phyloP scores from a whole-genome alignment of 2,113 vertebrate species.

The Uria lomvia region DNA sequence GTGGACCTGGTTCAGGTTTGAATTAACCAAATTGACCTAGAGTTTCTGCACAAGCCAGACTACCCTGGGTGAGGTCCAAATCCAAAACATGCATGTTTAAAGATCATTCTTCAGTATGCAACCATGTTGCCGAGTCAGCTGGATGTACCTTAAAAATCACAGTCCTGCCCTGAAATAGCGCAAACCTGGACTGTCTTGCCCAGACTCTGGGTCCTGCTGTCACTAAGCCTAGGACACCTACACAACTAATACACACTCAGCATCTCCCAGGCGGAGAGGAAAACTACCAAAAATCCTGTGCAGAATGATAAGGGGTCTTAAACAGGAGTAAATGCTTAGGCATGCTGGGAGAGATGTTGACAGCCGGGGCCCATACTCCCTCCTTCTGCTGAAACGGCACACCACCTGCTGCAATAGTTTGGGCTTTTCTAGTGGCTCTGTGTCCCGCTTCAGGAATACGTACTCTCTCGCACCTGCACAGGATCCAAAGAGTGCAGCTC shows the following conservation, averaged over 20 bases:
- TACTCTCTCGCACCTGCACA: accelerated
- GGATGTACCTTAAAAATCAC: background rate
- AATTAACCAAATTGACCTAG: background rate
- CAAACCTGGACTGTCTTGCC: background rate
- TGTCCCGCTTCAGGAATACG: accelerated
- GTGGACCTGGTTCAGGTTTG: background rate
- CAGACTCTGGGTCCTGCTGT: background rate
- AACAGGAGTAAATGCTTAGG: background rate
- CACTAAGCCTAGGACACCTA: background rate
- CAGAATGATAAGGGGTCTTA: background rate
- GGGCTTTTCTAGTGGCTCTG: background rate
- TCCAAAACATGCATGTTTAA: background rate
- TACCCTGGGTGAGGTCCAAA: background rate
- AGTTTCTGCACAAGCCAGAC: background rate
- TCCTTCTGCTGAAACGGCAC: background rate
- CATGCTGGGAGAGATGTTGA: background rate
- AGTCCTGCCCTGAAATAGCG: background rate
- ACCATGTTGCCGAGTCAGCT: background rate
- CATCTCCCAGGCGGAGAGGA: background rate
- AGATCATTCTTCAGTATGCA: background rate
- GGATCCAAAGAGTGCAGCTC: background rate
- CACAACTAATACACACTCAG: accelerated
- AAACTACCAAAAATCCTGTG: background rate
- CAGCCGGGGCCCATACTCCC: background rate
- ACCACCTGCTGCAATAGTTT: background rate